Evolutionary conservation across 2,888 invertebrate species (phyloP).

Genomic region (Antheraea assamensis): DNA sequence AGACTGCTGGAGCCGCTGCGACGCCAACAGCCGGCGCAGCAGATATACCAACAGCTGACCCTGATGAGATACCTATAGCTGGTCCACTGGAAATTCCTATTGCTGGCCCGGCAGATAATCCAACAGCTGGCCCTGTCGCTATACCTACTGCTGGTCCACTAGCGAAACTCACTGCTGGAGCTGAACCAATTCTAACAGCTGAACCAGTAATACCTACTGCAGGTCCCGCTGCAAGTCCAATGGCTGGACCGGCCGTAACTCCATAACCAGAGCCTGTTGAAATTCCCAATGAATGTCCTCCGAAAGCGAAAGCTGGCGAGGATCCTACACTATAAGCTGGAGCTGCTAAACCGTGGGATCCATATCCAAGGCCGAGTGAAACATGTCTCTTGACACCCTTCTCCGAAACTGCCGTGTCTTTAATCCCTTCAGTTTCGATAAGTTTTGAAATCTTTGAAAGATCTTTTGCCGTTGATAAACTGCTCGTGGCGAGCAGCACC

Average conservation of each 20-base stretch:
- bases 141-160: background rate
- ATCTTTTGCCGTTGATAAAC: constrained; percentile 62
- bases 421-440: constrained; percentile 62
- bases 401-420: constrained; percentile 53
- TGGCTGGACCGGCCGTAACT: constrained; percentile 21
- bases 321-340: constrained; percentile 1
- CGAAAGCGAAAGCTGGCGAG: constrained; percentile 4
- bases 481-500: constrained; percentile 67
- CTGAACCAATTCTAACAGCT: constrained; percentile 13
- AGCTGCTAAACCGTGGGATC: constrained; percentile 28
- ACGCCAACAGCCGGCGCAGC: constrained; percentile 28
- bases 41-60: constrained; percentile 35
- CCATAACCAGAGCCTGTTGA: constrained; percentile 13
- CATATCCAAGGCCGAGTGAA: constrained; percentile 28
- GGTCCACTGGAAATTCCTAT: constrained; percentile 20
- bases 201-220: background rate
- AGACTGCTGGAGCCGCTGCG: constrained; percentile 37
- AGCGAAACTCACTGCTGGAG: constrained; percentile 20
- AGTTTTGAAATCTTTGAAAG: constrained; percentile 63
- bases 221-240: constrained; percentile 15
- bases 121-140: constrained; percentile 1
- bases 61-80: constrained; percentile 23
- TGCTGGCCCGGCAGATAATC: constrained; percentile 16
- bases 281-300: constrained; percentile 3
- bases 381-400: constrained; percentile 69